Evolutionary conservation across 2,797 vertebrate species (phyloP).

Genomic region (Coregonus ussuriensis): DNA sequence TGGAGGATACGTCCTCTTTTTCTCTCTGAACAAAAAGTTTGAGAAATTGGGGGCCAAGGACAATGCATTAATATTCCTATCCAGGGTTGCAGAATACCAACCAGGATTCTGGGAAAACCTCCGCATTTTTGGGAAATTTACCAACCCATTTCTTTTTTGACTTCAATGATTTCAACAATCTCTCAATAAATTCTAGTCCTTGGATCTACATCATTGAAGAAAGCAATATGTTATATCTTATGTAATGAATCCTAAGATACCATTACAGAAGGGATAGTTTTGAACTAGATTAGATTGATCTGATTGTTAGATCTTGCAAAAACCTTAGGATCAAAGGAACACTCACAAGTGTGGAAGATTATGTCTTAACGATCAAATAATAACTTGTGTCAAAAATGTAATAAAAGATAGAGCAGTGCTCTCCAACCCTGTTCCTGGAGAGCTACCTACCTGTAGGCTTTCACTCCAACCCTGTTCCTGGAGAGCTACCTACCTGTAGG

Average conservation of each 20-base stretch:
- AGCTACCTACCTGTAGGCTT: too few species aligned
- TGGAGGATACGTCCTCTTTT: slow-evolving; percentile 40
- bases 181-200: background rate
- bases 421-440: too few species aligned
- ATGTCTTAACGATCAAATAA: background rate
- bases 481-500: too few species aligned
- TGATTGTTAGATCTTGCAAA: background rate
- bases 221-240: background rate
- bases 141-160: background rate
- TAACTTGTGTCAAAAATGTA: too few species aligned
- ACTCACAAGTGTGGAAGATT: background rate
- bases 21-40: slow-evolving; percentile 31
- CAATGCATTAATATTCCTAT: background rate
- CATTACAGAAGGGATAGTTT: background rate
- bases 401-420: too few species aligned
- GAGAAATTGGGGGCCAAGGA: slow-evolving; percentile 51
- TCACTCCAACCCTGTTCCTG: too few species aligned
- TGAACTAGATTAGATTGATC: background rate
- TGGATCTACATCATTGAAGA: background rate
- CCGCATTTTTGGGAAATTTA: background rate
- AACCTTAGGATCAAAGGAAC: background rate
- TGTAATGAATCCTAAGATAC: background rate
- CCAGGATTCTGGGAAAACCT: background rate
- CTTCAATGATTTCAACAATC: background rate
- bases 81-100: background rate